phyloP scores from a whole-genome alignment of 2,113 vertebrate species.

The Lepus americanus region DNA sequence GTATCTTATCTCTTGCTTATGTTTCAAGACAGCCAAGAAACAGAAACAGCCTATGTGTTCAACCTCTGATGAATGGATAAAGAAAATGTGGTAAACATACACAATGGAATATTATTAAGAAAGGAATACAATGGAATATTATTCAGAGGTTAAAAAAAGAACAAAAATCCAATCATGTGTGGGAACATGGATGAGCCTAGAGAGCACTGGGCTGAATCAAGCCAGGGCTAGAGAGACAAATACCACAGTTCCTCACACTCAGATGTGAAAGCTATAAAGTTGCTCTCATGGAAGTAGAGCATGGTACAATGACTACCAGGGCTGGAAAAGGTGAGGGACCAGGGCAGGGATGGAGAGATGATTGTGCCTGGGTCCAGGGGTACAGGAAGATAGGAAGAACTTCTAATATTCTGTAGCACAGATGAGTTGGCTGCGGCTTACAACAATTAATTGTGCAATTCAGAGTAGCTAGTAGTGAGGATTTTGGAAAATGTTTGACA shows the following conservation, averaged over 20 bases:
- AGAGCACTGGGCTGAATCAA: neutral
- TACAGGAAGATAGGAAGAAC: too few relatives aligned
- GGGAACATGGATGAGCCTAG: neutral
- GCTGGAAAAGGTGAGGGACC: neutral
- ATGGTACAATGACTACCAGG: neutral
- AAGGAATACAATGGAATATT: neutral
- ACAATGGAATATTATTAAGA: neutral
- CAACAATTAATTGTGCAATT: neutral
- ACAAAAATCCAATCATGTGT: neutral
- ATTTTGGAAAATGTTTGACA: neutral
- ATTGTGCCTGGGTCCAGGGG: neutral
- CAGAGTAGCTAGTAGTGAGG: neutral
- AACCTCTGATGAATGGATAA: neutral
- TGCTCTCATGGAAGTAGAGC: neutral
- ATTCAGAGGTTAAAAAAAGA: neutral
- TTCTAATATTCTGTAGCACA: neutral
- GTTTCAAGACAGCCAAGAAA: neutral
- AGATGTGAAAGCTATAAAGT: neutral
- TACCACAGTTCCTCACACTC: neutral
- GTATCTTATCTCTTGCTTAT: neutral
- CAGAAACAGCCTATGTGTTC: too few relatives aligned
- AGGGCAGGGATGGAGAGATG: too few relatives aligned
- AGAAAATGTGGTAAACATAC: neutral
- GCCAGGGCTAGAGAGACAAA: too few relatives aligned
- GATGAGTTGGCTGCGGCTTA: rapidly evolving